Conservation (phyloP, 2,797 vertebrate species). For the Botia kubotai region DNA sequence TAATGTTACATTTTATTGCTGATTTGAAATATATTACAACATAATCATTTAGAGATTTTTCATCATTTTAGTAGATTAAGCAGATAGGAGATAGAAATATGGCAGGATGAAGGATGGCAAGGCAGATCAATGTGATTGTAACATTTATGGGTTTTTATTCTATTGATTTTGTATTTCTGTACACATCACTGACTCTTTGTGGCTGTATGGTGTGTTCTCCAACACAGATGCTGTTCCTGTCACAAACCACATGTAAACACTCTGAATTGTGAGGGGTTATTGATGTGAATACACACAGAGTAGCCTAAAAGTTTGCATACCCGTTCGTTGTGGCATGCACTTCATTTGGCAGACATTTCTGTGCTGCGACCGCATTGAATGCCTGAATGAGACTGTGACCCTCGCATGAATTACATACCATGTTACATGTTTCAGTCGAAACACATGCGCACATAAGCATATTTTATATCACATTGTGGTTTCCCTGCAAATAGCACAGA, state of each 20-base stretch:
- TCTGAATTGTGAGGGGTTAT: slow-evolving; percentile 37
- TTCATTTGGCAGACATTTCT: not conserved
- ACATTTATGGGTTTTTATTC: not conserved
- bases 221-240: slow-evolving; percentile 36
- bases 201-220: not conserved
- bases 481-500: not conserved
- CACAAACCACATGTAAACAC: slow-evolving; percentile 36
- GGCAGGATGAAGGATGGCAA: not conserved
- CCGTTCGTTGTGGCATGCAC: not conserved
- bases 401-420: not conserved
- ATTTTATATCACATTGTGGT: not conserved
- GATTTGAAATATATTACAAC: too few relatives aligned
- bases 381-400: not conserved
- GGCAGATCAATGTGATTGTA: not conserved
- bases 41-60: too few relatives aligned
- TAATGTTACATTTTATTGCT: too few relatives aligned
- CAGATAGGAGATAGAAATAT: not conserved
- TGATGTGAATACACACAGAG: slow-evolving; percentile 29
- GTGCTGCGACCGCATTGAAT: not conserved
- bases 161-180: slow-evolving; percentile 49
- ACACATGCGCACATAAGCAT: not conserved
- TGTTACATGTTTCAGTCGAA: not conserved
- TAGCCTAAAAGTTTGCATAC: not conserved
- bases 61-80: too few relatives aligned
- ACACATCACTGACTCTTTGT: slow-evolving; percentile 20